Base-by-base conservation (phyloP, 2,113 vertebrate genomes). In the Salvelinus alpinus region DNA sequence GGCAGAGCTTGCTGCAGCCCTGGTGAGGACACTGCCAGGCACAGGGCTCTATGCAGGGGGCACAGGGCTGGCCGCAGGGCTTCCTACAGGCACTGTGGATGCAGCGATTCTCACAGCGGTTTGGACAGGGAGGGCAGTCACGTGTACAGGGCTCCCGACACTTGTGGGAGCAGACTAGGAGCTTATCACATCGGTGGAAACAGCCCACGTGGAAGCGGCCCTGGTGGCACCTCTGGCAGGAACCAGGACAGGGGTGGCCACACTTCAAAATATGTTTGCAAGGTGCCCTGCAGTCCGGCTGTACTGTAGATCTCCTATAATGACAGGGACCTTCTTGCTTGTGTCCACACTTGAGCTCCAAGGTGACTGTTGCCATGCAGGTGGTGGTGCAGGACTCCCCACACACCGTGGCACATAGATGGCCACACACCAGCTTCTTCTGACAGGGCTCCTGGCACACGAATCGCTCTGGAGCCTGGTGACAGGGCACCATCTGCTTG, bases 141-240 rank as follows among this genome's bases (percentile, higher is more conserved):
- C 80, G 67, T 9, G 88, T 94, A 84, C 97, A 99, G 0, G 95
- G 94, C 81, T 94, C 91, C 65, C n/a, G 79, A 84, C 96, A 97
- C 82, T 86, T 73, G 86, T 99, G 97, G 29, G 95, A 95, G 77
- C 97, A 99, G 72, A 98, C 88, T 51, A 99, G 93, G 64, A 93
- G 47, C 29, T 85, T 91, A 3, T 91, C 82, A 47, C 97, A 97
- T 0, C 84, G 80, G 1, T 91, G 75, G 6, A 2, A 38, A 81
- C 97, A 99, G 1, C 78, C 72, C 25, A 74, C 60, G 57, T 99
- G 97, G 69, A 95, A 96, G 74, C 96, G 94, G 62, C 96, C 95
- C 85, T 91, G 94, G 24, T 80, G 89, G 85, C 97, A 99, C 20
- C 48, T 77, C n/a, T 94, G 70, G 77, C 97, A 99, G 5, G 81